Evolutionary conservation across 1,140 invertebrate genomes (phyloP), one percentile per base, ranked within the genome.

Genomic region (Drosophila micromelanica): DNA sequence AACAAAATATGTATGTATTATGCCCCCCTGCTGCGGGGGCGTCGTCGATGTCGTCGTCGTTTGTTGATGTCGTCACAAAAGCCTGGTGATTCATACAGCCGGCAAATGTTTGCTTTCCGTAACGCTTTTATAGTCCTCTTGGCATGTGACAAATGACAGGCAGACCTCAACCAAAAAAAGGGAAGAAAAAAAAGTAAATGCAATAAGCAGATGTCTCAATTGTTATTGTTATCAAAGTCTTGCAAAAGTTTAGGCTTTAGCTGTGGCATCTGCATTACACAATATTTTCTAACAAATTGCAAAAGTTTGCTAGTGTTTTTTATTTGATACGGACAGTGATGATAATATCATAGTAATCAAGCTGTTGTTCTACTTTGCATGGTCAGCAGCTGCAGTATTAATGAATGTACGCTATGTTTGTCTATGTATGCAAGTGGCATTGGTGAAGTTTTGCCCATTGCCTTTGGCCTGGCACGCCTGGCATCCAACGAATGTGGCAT

Each of bases 31-130:
- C n/a, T 20, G 62, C 51, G 63, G 48, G 48, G 70, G 48, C 30
- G 68, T 55, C 64, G 43, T 48, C 70, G 32, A 60, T 6, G 30
- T 32, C 30, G 68, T 55, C 65, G 37, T 48, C 70, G 35, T 68
- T 30, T 20, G 70, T 55, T 78, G 67, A 86, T 86, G 84, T 78
- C 81, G 81, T 86, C 81, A 86, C 78, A 59, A 56, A 80, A 54
- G 49, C 60, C 74, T 48, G 62, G 73, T 87, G 74, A 86, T 75
- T 86, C 74, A 86, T 82, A 49, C 73, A 74, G 54, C 37, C 62
- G 69, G 42, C 6, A 56, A 43, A 32, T 68, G 70, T 46, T 67
- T 78, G 61, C 43, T 38, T 76, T 63, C 57, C 48, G 63, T 68
- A 60, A 48, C 49, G 48, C 55, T 60, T 68, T 60, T 73, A 46